A percentile compares a stretch with the other conserved stretches of the same genome.
Evolutionary conservation across 2,888 invertebrate species (phyloP).

Genomic region (Synergus japonicus): DNA sequence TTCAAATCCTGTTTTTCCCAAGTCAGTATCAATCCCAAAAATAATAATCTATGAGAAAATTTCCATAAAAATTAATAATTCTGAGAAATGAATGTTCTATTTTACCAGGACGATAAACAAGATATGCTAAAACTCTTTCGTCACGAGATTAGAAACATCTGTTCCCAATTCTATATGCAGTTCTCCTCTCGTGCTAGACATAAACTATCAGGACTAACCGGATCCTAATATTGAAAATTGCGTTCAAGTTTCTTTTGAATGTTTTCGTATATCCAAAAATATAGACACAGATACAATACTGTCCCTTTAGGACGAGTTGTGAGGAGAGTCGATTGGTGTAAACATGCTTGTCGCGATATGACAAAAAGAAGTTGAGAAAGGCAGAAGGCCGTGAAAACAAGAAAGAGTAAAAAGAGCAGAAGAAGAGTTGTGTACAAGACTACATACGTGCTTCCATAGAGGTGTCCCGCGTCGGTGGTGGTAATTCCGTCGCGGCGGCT

Average conservation of each 20-base stretch:
- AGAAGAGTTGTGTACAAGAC: constrained; percentile 1
- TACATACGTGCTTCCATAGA: constrained; percentile 75
- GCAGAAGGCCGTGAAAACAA: not conserved
- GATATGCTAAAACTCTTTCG: not conserved
- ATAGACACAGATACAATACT: constrained; percentile 3
- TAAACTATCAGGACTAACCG: not conserved
- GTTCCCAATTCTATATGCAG: not conserved
- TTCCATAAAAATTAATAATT: too few relatives aligned
- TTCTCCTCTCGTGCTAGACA: constrained; percentile 1
- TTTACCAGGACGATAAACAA: not conserved
- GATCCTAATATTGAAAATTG: not conserved
- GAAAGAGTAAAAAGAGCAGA: constrained; percentile 11
- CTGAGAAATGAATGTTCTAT: too few relatives aligned
- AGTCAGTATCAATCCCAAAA: too few relatives aligned
- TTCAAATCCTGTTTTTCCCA: too few relatives aligned
- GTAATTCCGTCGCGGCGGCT: constrained; percentile 65
- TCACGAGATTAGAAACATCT: not conserved
- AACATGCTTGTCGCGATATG: constrained; percentile 57
- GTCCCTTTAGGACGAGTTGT: constrained; percentile 31
- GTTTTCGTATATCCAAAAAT: not conserved
- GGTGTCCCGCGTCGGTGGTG: constrained; percentile 69
- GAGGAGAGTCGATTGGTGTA: constrained; percentile 61
- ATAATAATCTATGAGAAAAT: too few relatives aligned
- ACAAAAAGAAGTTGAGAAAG: constrained; percentile 35
- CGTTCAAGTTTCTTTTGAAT: not conserved